Evolutionary conservation across 2,113 vertebrate species (phyloP).

Genomic region (Dipodomys stephensi): DNA sequence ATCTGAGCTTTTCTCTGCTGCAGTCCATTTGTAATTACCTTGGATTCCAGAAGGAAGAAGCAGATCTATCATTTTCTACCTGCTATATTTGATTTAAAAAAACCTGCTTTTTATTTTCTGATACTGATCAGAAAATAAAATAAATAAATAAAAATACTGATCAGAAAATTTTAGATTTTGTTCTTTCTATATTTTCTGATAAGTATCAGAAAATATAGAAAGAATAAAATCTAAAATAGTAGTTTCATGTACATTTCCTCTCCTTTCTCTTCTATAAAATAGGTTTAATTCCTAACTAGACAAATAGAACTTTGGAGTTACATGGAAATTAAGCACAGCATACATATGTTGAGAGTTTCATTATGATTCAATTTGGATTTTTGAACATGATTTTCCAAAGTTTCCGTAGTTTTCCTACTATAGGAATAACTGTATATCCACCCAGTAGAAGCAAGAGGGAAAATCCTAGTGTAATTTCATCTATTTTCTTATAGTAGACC

Average conservation of each 20-base stretch:
- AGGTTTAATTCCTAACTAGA: background rate
- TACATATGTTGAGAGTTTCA: background rate
- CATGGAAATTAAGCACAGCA: background rate
- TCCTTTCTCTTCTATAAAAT: constrained; percentile 1
- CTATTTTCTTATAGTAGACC: constrained; percentile 78
- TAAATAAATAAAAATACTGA: too few relatives aligned
- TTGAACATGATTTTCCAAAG: background rate
- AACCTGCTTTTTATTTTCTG: too few relatives aligned
- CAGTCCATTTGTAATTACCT: too few relatives aligned
- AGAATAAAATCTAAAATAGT: background rate
- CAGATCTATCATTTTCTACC: background rate
- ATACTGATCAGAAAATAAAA: background rate
- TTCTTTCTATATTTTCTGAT: too few relatives aligned
- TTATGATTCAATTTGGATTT: constrained; percentile 17
- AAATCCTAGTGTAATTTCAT: constrained; percentile 80
- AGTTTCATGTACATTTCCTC: background rate
- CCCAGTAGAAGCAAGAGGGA: constrained; percentile 70
- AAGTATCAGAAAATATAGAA: background rate
- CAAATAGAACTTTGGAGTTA: background rate
- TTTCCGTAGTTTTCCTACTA: constrained; percentile 39
- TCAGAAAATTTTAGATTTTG: too few relatives aligned
- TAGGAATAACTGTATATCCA: constrained; percentile 61
- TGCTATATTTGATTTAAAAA: background rate
- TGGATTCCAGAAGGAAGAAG: too few relatives aligned
- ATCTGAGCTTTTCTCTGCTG: too few relatives aligned